A percentile compares a stretch with the other conserved stretches of the same genome.
These are phyloP conservation scores for Dunckerocampus dactyliophorus DNA, from an alignment of 2,113 vertebrate species.

Conservation along the genomic window DNA sequence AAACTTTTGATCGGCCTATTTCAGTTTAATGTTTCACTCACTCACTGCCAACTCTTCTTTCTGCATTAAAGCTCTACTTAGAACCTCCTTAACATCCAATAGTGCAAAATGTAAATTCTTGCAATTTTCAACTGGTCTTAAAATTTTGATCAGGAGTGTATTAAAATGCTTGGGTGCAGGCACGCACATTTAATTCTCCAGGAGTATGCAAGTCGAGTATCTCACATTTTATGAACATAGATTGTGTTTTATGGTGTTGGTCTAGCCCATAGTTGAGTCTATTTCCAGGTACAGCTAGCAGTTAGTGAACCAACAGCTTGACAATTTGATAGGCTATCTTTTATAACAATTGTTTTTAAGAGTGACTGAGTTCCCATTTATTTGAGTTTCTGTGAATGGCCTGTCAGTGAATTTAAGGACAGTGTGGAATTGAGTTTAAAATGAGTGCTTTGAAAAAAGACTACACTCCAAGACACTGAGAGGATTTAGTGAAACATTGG, in stretches of 20 bases:
- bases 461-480: constrained; percentile 7
- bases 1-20: too few relatives aligned
- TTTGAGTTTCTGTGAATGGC: constrained; percentile 10
- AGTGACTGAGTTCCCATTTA: constrained; percentile 6
- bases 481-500: constrained; percentile 7
- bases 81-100: too few relatives aligned
- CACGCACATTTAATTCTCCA: not conserved
- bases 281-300: constrained; percentile 2
- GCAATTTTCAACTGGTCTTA: not conserved
- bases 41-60: too few relatives aligned
- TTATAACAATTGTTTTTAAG: constrained; percentile 10
- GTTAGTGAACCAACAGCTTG: constrained; percentile 6
- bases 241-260: not conserved
- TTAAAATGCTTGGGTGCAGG: not conserved
- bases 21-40: too few relatives aligned
- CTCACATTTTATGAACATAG: not conserved
- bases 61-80: too few relatives aligned
- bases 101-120: too few relatives aligned
- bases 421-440: not conserved
- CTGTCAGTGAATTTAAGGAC: constrained; percentile 16
- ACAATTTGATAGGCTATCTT: constrained; percentile 17
- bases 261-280: constrained; percentile 3
- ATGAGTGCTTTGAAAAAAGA: not conserved
- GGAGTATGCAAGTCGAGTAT: not conserved
- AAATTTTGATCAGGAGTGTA: too few relatives aligned